phyloP scores from a whole-genome alignment of 2,888 invertebrate genomes.

The Ernsta delagoae region DNA sequence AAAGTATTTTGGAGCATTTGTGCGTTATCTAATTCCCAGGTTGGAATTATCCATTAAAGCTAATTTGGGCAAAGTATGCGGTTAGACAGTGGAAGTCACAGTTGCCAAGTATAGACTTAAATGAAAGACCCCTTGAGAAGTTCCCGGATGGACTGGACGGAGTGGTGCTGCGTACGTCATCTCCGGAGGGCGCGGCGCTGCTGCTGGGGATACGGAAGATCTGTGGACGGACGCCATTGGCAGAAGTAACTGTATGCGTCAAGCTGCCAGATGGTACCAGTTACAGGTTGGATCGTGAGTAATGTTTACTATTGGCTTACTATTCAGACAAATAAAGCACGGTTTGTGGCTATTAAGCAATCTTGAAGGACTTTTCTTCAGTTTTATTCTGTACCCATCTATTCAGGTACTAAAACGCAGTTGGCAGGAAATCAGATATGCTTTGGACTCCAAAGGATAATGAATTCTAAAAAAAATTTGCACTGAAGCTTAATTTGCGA shows the following conservation, averaged over 20 bases:
- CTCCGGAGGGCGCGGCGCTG: slow-evolving; percentile 84
- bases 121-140: slow-evolving; percentile 56
- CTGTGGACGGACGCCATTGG: slow-evolving; percentile 66
- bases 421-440: too few relatives aligned
- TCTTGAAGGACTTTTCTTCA: too few relatives aligned
- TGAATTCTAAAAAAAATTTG: too few relatives aligned
- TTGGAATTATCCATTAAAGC: slow-evolving; percentile 79
- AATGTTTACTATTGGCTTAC: background rate
- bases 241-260: slow-evolving; percentile 84
- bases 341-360: too few relatives aligned
- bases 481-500: too few relatives aligned
- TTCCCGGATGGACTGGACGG: slow-evolving; percentile 65
- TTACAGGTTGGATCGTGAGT: slow-evolving; percentile 67
- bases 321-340: background rate
- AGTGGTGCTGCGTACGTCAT: slow-evolving; percentile 79
- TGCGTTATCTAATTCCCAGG: slow-evolving; percentile 57
- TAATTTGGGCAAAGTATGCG: slow-evolving; percentile 65
- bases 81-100: slow-evolving; percentile 68
- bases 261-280: slow-evolving; percentile 65
- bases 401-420: too few relatives aligned
- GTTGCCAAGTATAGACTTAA: slow-evolving; percentile 47
- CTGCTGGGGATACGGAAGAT: slow-evolving; percentile 81
- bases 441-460: too few relatives aligned
- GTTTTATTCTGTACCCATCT: too few relatives aligned
- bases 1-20: too few relatives aligned